Evolutionary conservation across 2,797 vertebrate species (phyloP).

Genomic region (Tangara arthus): DNA sequence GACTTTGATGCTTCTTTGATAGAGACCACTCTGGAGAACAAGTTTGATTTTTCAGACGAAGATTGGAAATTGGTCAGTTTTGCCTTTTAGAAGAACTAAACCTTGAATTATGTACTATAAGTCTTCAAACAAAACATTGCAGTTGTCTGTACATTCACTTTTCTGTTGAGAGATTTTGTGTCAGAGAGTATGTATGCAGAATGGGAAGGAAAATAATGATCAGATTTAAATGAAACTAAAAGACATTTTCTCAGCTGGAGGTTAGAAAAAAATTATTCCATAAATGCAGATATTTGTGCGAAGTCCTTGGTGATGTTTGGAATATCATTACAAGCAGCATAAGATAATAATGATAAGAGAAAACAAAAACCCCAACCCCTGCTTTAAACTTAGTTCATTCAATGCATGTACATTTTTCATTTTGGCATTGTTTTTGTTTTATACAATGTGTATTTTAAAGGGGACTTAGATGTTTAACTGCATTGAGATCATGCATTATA

Average conservation of each 20-base stretch:
- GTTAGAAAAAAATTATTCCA: slow-evolving; percentile 56
- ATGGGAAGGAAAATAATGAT: slow-evolving; percentile 67
- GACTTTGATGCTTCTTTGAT: not conserved
- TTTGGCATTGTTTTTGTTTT: slow-evolving; percentile 14
- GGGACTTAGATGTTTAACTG: not conserved
- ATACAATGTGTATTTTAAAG: not conserved
- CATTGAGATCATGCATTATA: slow-evolving; percentile 12
- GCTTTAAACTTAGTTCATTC: not conserved
- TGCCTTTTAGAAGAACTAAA: slow-evolving; percentile 51
- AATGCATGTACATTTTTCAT: slow-evolving; percentile 4
- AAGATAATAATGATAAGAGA: slow-evolving; percentile 43
- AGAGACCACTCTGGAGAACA: not conserved
- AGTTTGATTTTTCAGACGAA: slow-evolving; percentile 34
- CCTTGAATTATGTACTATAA: slow-evolving; percentile 31
- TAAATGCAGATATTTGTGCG: slow-evolving; percentile 54
- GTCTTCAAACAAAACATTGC: slow-evolving; percentile 36
- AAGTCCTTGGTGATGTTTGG: slow-evolving; percentile 28
- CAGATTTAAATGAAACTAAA: slow-evolving; percentile 67
- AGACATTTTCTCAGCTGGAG: slow-evolving; percentile 71
- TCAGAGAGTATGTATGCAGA: not conserved
- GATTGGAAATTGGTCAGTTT: slow-evolving; percentile 24
- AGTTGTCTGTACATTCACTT: slow-evolving; percentile 8
- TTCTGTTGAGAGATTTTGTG: slow-evolving; percentile 50
- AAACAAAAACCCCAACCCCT: not conserved
- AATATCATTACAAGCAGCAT: slow-evolving; percentile 27